Conservation (phyloP, 2,888 invertebrate genomes). For the Tachina lurida region DNA sequence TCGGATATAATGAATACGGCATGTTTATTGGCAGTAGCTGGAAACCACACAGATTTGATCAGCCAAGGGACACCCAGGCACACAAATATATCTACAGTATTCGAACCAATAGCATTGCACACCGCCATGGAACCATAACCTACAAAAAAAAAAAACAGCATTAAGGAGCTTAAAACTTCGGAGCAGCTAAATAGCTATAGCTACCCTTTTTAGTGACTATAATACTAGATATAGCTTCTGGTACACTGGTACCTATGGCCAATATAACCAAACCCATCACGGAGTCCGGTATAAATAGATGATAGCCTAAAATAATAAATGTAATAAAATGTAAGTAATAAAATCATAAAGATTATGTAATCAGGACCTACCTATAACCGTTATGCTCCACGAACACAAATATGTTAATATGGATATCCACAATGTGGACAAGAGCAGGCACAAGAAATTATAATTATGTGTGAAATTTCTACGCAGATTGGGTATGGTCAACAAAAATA, state of each 20-base stretch:
- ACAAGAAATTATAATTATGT: conserved; percentile 85
- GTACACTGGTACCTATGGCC: conserved; percentile 93
- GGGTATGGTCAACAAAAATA: conserved; percentile 89
- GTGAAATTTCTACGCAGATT: conserved; percentile 87
- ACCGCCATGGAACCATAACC: conserved; percentile 87
- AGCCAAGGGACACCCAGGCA: conserved; percentile 92
- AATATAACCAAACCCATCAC: conserved; percentile 93
- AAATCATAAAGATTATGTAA: neutral
- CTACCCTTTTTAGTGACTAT: conserved; percentile 89
- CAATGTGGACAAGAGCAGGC: conserved; percentile 86
- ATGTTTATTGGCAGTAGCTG: conserved; percentile 79
- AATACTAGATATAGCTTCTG: conserved; percentile 93
- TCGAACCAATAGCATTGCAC: conserved; percentile 92
- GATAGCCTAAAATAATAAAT: conserved; percentile 86
- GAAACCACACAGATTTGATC: conserved; percentile 87
- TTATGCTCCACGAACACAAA: conserved; percentile 93
- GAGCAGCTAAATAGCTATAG: neutral
- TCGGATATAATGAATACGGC: conserved; percentile 49
- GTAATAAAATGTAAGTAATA: neutral
- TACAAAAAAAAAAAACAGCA: neutral
- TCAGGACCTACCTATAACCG: conserved; percentile 86
- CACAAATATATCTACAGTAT: conserved; percentile 91
- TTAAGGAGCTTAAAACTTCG: neutral
- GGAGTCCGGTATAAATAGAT: conserved; percentile 91
- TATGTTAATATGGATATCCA: conserved; percentile 93